Base-by-base conservation (phyloP, 2,888 invertebrate genomes). In the Zelleria hepariella region DNA sequence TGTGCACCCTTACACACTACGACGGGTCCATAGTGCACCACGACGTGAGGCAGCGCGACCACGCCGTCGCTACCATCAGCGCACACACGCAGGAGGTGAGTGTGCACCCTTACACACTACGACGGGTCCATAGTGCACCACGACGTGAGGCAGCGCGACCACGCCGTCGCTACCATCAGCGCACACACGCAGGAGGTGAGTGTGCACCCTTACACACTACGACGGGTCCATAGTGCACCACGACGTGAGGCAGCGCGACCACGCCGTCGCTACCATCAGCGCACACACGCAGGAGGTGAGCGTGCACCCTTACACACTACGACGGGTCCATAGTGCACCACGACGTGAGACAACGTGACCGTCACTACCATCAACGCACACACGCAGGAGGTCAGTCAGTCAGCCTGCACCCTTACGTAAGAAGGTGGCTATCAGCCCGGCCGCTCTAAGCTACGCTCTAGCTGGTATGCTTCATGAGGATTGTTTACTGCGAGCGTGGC, bases 11-110 rank as follows among this genome's bases (percentile, higher is more conserved):
- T n/a, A n/a, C n/a, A n/a, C n/a, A n/a, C n/a, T n/a, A n/a, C 63
- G 93, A 94, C 75, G 99, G 99, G 0, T 91, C 92, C 69, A 96
- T 99, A 61, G 93, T 96, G 62, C 97, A 98, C 77, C 98, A 98
- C 76, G 99, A 99, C 86, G 98, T 99, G 3, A 90, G 99, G 15
- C 93, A 95, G 69, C 89, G 96, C 0, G 93, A 97, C 23, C 98
- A 98, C 76, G 90, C 93, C 57, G 91, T 97, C 1, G 89, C 91
- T 15, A 91, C 93, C 1, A 78, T 97, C 55, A 81, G 86, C 7
- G 94, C 93, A 6, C 97, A 97, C 74, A 89, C 93, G 1, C 94
- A 94, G 77, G 94, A 94, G 86, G 93, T n/a, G n/a, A n/a, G n/a
- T n/a, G n/a, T n/a, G n/a, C n/a, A n/a, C n/a, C n/a, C n/a, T n/a